Percentiles rank a stretch among this genome's conserved stretches.
phyloP scores from a whole-genome alignment of 2,888 invertebrate genomes.

The Microctonus brassicae region DNA sequence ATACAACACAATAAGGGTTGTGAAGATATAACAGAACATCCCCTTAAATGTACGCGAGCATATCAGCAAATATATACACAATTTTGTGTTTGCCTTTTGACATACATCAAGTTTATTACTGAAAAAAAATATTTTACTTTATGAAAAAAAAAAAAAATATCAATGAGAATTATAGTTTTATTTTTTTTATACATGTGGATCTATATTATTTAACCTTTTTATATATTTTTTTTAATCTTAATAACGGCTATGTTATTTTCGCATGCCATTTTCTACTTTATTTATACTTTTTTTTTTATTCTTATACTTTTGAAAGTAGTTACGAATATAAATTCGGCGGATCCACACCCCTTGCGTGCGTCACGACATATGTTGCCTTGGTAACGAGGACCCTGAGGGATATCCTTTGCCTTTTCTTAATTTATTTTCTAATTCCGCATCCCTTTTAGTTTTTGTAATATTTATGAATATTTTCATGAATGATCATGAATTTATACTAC shows the following conservation, averaged over 20 bases:
- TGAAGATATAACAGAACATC: neutral
- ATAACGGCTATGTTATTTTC: neutral
- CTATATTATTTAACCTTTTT: neutral
- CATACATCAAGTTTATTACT: too few species aligned
- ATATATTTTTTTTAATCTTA: neutral
- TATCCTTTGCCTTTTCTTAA: neutral
- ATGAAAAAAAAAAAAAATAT: neutral
- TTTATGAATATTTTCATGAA: neutral
- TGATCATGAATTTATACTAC: neutral
- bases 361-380: constrained; percentile 26
- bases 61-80: too few species aligned
- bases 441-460: too few species aligned
- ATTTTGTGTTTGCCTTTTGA: too few species aligned
- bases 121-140: neutral
- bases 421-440: neutral
- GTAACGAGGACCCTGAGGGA: constrained; percentile 6
- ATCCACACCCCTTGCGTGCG: constrained; percentile 30
- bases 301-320: neutral
- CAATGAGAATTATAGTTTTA: neutral
- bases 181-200: neutral
- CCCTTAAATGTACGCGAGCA: constrained; percentile 23
- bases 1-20: neutral
- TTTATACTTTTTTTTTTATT: neutral
- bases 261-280: neutral
- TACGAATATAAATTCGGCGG: constrained; percentile 21